Evolutionary conservation across 2,113 vertebrate genomes (phyloP).

Genomic region (Strix aluco): DNA sequence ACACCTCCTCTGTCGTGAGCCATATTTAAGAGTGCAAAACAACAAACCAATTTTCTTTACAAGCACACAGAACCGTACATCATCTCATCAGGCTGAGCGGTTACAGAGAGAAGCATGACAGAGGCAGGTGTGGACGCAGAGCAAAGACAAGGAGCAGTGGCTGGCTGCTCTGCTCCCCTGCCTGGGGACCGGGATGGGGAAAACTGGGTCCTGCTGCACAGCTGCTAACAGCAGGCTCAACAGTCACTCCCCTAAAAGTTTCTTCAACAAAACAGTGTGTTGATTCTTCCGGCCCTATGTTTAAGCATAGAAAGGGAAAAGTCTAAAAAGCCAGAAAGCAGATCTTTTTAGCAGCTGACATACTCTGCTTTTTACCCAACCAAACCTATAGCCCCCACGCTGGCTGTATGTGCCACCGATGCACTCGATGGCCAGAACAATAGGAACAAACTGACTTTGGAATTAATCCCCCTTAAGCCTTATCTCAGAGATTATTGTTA

Average conservation of each 20-base stretch:
- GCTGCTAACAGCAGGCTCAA: neutral
- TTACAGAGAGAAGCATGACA: rapidly evolving
- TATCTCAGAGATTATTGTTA: constrained; percentile 18
- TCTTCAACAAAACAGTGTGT: neutral
- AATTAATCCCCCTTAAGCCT: neutral
- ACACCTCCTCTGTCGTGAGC: neutral
- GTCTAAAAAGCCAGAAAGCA: neutral
- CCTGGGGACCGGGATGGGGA: neutral
- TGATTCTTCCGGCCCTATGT: rapidly evolving
- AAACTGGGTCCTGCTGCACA: neutral
- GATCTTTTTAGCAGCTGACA: neutral
- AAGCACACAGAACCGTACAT: neutral
- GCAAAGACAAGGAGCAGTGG: neutral
- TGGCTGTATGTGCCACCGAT: rapidly evolving
- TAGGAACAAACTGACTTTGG: neutral
- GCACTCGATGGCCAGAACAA: rapidly evolving
- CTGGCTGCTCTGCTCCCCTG: neutral
- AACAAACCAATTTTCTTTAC: neutral
- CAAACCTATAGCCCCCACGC: rapidly evolving
- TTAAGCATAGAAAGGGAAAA: neutral
- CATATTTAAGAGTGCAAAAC: neutral
- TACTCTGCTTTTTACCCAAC: neutral
- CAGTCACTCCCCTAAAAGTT: neutral
- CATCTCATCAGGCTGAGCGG: neutral
- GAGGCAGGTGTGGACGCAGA: rapidly evolving